Base-by-base conservation (phyloP, 2,113 vertebrate genomes). In the Terrapene triunguis region DNA sequence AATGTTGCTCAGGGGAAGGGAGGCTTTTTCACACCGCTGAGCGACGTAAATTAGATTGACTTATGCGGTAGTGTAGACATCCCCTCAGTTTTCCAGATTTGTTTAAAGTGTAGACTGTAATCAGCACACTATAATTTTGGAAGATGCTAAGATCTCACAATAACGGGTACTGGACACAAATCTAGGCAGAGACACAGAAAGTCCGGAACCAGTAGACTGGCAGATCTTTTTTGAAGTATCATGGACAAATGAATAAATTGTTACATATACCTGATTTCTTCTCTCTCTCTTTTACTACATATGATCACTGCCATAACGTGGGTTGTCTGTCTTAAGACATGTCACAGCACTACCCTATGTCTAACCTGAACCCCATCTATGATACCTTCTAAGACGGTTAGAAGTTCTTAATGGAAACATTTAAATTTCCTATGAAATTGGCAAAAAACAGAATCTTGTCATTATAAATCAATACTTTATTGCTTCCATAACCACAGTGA, bases 1-100 rank as follows among this genome's bases (percentile, higher is more conserved):
- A 27, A 27, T 5, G 11, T 59, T 25, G 24, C 25, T 59, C 25
- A 29, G 25, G 57, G 55, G 25, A 25, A 1, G 25, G 25, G 27
- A 55, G 54, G 24, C 11, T 27, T 59, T 59, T 57, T 57, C 57
- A 59, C 57, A 13, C 57, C 4, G 2, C 57, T 27, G 4, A 59
- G 25, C 0, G 25, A 59, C 5, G 5, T 25, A 29, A 27, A 11
- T 12, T 29, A 11, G 25, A 59, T 59, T 3, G 11, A 12, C 11
- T 10, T 59, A 11, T 29, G 4, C 2, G 1, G 11, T 59, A 59
- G 57, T 27, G 25, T 29, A 59, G 57, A 59, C 57, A 25, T 59
- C 25, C 25, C 11, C 57, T 29, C 38, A 2, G 1, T 57, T 86
- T 65, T 1, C 0, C 55, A 80, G 4, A n/a, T n/a, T 76, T 57